phyloP scores from a whole-genome alignment of 1,140 invertebrate genomes.

The Drosophila rhopaloa region DNA sequence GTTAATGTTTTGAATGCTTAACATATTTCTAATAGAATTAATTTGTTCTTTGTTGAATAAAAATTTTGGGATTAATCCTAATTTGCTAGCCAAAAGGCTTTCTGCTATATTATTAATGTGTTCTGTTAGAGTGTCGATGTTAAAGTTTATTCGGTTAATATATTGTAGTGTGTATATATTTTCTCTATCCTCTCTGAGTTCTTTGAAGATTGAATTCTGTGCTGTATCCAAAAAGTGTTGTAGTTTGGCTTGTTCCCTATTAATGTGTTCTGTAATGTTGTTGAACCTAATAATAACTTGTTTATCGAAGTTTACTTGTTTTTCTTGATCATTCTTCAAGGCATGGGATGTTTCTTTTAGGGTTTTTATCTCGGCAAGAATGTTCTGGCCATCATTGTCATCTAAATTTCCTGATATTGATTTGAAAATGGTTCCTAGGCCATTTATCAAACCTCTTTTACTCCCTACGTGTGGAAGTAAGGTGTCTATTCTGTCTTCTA shows the following conservation, averaged over 20 bases:
- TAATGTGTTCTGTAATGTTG: conserved; percentile 2
- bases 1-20: background rate
- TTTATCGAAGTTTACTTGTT: background rate
- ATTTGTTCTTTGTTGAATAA: conserved; percentile 8
- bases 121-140: background rate
- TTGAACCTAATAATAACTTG: conserved; percentile 2
- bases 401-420: conserved; percentile 6
- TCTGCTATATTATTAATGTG: conserved; percentile 19
- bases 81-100: conserved; percentile 11
- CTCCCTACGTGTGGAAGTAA: background rate
- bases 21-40: conserved; percentile 3
- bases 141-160: background rate
- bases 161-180: conserved; percentile 21
- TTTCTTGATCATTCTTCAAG: conserved; percentile 5
- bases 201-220: conserved; percentile 18
- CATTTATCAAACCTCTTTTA: background rate
- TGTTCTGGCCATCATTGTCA: conserved; percentile 4
- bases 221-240: background rate
- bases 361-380: background rate
- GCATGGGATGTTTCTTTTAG: conserved; percentile 1
- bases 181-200: background rate
- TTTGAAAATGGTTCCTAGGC: background rate
- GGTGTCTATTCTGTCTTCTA: conserved; percentile 7
- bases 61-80: conserved; percentile 8
- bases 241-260: background rate